Conservation (phyloP, 2,113 vertebrate genomes). For the Lates calcarifer region DNA sequence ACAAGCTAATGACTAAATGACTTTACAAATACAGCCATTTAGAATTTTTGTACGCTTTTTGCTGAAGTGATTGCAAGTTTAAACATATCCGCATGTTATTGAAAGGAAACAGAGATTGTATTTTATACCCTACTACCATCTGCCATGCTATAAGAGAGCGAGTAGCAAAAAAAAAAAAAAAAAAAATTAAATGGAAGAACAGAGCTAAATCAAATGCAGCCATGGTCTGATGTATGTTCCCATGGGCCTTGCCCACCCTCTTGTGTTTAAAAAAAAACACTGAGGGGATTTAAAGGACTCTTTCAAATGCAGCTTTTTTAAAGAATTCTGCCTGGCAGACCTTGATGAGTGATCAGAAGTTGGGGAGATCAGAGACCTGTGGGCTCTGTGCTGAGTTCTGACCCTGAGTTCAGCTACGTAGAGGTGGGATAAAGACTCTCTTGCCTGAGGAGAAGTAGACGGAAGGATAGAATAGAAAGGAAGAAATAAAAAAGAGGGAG, state of each 20-base stretch:
- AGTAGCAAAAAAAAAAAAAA: neutral
- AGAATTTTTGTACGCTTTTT: neutral
- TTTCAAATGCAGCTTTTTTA: constrained; percentile 53
- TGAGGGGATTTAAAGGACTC: constrained; percentile 45
- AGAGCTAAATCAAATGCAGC: constrained; percentile 44
- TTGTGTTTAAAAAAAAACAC: constrained; percentile 10
- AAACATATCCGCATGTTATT: neutral
- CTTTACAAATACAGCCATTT: neutral
- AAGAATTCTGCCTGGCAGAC: constrained; percentile 38
- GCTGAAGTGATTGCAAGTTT: neutral
- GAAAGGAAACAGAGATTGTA: neutral
- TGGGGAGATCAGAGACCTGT: constrained; percentile 61
- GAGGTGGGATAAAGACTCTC: constrained; percentile 67
- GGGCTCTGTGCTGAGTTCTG: constrained; percentile 55
- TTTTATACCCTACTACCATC: neutral
- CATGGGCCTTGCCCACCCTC: constrained; percentile 17
- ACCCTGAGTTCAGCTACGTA: constrained; percentile 62
- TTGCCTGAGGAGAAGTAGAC: constrained; percentile 60
- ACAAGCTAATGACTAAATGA: neutral
- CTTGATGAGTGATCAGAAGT: constrained; percentile 77
- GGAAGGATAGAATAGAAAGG: constrained; percentile 32
- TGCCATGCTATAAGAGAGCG: neutral
- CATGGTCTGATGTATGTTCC: constrained; percentile 43
- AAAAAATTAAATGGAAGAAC: neutral
- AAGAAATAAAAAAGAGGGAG: constrained; percentile 45